These are phyloP conservation scores for Volucella bombylans DNA, from an alignment of 2,888 invertebrate species.

Conservation along the genomic window DNA sequence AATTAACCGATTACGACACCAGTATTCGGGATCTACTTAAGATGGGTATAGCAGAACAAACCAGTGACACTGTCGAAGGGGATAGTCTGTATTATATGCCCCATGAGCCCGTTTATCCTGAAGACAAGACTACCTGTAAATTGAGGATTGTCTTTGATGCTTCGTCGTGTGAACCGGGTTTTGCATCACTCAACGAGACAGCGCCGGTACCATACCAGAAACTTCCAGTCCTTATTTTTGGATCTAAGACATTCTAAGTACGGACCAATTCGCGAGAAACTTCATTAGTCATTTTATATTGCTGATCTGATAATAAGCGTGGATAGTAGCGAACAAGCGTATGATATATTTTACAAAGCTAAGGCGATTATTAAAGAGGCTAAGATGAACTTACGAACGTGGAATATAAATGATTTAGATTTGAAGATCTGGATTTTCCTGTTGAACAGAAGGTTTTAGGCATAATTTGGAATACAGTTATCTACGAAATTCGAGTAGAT, in stretches of 20 bases:
- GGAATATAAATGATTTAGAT: constrained; percentile 45
- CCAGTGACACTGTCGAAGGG: too few relatives aligned
- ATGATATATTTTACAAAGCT: constrained; percentile 26
- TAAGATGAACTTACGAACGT: constrained; percentile 51
- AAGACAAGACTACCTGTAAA: constrained; percentile 50
- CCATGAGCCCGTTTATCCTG: constrained; percentile 51
- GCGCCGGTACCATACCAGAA: constrained; percentile 47
- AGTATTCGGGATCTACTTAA: too few relatives aligned
- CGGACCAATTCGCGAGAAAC: constrained; percentile 47
- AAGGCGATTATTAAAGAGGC: constrained; percentile 49
- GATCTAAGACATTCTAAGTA: constrained; percentile 10
- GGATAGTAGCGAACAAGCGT: constrained; percentile 25
- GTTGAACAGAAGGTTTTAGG: too few relatives aligned
- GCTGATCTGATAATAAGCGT: constrained; percentile 65
- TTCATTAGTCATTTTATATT: background rate
- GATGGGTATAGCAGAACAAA: too few relatives aligned
- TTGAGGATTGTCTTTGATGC: constrained; percentile 54
- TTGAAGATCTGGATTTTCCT: too few relatives aligned
- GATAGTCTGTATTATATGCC: too few relatives aligned
- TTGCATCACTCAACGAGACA: constrained; percentile 52
- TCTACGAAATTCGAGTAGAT: too few relatives aligned
- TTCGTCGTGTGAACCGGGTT: constrained; percentile 45
- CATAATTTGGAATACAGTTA: too few relatives aligned
- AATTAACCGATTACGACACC: too few relatives aligned
- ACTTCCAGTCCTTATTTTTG: too few relatives aligned